Evolutionary conservation across 1,140 invertebrate genomes (phyloP).

Genomic region (Mamestra configurata): DNA sequence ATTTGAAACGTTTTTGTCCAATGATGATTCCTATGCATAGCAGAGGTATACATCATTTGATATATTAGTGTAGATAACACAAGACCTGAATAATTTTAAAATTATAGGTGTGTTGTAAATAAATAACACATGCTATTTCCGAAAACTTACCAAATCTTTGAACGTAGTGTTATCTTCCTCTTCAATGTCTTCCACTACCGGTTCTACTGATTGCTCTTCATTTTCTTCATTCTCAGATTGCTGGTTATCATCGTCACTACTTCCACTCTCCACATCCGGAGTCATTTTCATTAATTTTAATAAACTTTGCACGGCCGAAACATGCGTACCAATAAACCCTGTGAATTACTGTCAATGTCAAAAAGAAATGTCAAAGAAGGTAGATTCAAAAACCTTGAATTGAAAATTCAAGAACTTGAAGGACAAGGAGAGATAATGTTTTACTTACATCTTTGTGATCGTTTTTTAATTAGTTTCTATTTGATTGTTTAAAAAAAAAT

Average conservation of each 20-base stretch:
- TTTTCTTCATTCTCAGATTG: constrained; percentile 57
- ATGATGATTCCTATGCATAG: not conserved
- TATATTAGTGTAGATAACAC: not conserved
- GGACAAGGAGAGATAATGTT: too few relatives aligned
- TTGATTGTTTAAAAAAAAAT: too few relatives aligned
- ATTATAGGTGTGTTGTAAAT: not conserved
- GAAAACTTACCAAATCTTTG: constrained; percentile 89
- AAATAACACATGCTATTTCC: constrained; percentile 3
- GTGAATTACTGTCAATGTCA: constrained; percentile 30
- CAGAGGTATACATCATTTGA: not conserved
- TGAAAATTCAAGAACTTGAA: too few relatives aligned
- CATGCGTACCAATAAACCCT: constrained; percentile 45
- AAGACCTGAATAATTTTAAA: not conserved
- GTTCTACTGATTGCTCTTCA: constrained; percentile 58
- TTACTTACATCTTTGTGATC: too few relatives aligned
- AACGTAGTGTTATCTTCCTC: constrained; percentile 87
- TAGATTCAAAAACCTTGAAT: not conserved
- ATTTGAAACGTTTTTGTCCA: not conserved
- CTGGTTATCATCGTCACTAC: constrained; percentile 69
- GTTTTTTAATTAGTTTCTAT: too few relatives aligned
- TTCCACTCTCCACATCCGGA: constrained; percentile 65
- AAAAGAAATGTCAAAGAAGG: not conserved
- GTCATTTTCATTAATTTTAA: constrained; percentile 67
- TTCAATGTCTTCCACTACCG: constrained; percentile 61
- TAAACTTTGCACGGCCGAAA: not conserved